phyloP scores from a whole-genome alignment of 2,888 invertebrate genomes.

The Graphium colonna region DNA sequence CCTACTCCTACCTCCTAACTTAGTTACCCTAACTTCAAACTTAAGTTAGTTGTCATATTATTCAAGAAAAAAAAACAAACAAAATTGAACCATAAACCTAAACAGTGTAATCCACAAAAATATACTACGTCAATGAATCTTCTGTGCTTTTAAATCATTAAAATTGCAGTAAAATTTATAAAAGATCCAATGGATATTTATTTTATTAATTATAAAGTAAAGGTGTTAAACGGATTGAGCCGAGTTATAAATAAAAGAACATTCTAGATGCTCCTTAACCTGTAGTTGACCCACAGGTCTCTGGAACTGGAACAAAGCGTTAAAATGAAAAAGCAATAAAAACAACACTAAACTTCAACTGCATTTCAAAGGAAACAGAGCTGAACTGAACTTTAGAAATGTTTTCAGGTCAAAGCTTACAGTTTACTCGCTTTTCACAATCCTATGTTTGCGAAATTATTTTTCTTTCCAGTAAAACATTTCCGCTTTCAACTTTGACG shows the following conservation, averaged over 20 bases:
- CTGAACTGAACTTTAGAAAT: slow-evolving; percentile 14
- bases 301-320: slow-evolving; percentile 12
- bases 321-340: slow-evolving; percentile 16
- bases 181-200: not conserved
- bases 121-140: no score
- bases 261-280: not conserved
- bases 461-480: not conserved
- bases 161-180: not conserved
- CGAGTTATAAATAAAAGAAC: not conserved
- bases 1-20: no score
- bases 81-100: no score
- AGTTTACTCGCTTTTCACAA: not conserved
- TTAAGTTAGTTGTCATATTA: no score
- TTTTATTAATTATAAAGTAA: not conserved
- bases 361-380: not conserved
- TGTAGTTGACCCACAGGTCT: not conserved
- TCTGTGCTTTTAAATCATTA: no score
- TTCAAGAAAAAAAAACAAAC: no score
- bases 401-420: slow-evolving; percentile 14
- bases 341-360: slow-evolving; percentile 6
- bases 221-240: not conserved
- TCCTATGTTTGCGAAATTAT: not conserved
- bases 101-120: no score
- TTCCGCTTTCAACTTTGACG: not conserved
- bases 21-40: no score